phyloP scores from a whole-genome alignment of 2,797 vertebrate species.

The Sebastolobus altivelis region DNA sequence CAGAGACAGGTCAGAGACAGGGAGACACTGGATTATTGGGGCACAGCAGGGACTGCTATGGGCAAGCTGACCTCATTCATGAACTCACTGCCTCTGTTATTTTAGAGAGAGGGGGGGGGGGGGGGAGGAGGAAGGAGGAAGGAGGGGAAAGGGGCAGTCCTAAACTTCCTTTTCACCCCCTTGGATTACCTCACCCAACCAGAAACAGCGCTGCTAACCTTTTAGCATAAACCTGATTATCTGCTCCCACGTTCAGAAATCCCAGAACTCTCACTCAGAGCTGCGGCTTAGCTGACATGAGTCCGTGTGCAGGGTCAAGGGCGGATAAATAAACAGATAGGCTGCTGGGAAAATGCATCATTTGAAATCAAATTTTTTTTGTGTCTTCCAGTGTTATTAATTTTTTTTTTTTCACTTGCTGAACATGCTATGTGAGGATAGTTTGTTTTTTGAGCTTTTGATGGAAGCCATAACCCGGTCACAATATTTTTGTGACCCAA shows the following conservation, averaged over 20 bases:
- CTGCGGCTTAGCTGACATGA: conserved; percentile 56
- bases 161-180: conserved; percentile 65
- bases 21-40: conserved; percentile 79
- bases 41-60: conserved; percentile 76
- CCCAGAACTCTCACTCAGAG: conserved; percentile 49
- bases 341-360: conserved; percentile 29
- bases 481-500: conserved; percentile 22
- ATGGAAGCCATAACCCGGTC: conserved; percentile 37
- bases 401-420: conserved; percentile 3
- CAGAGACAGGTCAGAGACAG: conserved; percentile 75
- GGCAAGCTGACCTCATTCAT: conserved; percentile 80
- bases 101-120: conserved; percentile 62
- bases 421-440: background rate
- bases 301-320: conserved; percentile 19
- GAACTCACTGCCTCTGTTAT: conserved; percentile 82
- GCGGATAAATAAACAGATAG: conserved; percentile 43
- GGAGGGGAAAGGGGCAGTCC: conserved; percentile 33
- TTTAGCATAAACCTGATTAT: conserved; percentile 72
- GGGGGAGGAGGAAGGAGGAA: background rate
- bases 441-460: conserved; percentile 43
- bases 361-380: conserved; percentile 11
- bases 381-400: conserved; percentile 16
- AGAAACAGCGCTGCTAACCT: conserved; percentile 56
- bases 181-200: conserved; percentile 76
- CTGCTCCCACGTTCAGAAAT: conserved; percentile 59